phyloP scores from a whole-genome alignment of 1,140 invertebrate genomes.

The Caenorhabditis latens region DNA sequence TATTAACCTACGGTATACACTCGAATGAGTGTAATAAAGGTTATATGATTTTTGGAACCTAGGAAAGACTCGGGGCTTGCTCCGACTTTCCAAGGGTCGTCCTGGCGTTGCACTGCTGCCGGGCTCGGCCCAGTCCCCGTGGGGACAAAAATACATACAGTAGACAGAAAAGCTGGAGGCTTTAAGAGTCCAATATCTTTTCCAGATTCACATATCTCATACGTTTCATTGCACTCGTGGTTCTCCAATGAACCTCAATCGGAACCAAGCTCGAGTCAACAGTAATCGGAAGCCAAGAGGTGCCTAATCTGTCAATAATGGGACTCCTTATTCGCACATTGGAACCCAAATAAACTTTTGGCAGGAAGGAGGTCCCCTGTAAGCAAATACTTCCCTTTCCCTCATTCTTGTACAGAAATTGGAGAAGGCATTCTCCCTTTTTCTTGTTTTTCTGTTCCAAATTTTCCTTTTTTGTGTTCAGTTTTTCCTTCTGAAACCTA shows the following conservation, averaged over 20 bases:
- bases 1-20: too few species aligned
- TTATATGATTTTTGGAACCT: too few species aligned
- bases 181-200: too few species aligned
- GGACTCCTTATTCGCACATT: not conserved
- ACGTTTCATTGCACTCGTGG: too few species aligned
- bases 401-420: constrained; percentile 34
- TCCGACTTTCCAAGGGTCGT: too few species aligned
- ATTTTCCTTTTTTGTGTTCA: not conserved
- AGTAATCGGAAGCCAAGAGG: not conserved
- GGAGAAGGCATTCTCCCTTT: not conserved
- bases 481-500: not conserved
- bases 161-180: too few species aligned
- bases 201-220: too few species aligned
- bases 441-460: not conserved
- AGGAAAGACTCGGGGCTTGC: too few species aligned
- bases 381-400: not conserved
- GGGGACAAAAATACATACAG: too few species aligned
- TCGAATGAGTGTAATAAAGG: too few species aligned
- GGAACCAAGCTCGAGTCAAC: not conserved
- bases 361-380: not conserved
- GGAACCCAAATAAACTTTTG: constrained; percentile 46
- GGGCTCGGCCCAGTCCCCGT: too few species aligned
- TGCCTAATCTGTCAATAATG: constrained; percentile 26
- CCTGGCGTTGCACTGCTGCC: not conserved
- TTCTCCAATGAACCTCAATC: too few species aligned